These are phyloP conservation scores for Epinotia bilunana DNA, from an alignment of 2,888 invertebrate species.

Conservation along the genomic window DNA sequence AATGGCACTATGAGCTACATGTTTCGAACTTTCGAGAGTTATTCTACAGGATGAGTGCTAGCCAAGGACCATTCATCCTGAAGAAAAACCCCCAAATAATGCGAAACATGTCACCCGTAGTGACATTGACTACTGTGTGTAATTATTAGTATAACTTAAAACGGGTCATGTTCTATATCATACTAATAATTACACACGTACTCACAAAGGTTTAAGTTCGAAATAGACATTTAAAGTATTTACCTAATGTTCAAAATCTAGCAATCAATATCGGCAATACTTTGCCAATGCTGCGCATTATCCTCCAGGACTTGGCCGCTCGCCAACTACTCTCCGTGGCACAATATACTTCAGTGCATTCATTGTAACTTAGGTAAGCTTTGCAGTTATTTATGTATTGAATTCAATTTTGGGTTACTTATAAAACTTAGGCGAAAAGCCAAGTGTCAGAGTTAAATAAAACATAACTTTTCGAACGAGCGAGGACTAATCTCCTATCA, in stretches of 20 bases:
- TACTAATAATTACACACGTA: too few relatives aligned
- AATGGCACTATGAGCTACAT: too few relatives aligned
- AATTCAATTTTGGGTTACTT: not conserved
- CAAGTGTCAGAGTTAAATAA: not conserved
- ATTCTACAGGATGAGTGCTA: too few relatives aligned
- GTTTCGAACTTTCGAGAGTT: too few relatives aligned
- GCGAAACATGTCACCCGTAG: too few relatives aligned
- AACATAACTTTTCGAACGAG: too few relatives aligned
- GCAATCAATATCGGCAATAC: conserved; percentile 36
- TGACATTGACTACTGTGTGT: too few relatives aligned
- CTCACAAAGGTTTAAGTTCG: not conserved
- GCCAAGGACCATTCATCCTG: too few relatives aligned
- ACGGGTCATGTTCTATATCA: too few relatives aligned
- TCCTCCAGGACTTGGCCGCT: conserved; percentile 60
- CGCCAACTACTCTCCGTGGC: conserved; percentile 66
- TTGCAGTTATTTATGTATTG: conserved; percentile 9
- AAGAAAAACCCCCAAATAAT: too few relatives aligned
- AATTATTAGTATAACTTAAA: too few relatives aligned
- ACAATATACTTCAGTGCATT: conserved; percentile 52
- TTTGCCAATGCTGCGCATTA: conserved; percentile 43
- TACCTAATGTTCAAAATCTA: conserved; percentile 27
- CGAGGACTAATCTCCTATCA: too few relatives aligned
- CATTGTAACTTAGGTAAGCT: conserved; percentile 22
- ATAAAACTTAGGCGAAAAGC: not conserved
- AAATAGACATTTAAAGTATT: conserved; percentile 5